These are phyloP conservation scores for Sylvietta virens DNA, from an alignment of 2,113 vertebrate species.

Conservation along the genomic window DNA sequence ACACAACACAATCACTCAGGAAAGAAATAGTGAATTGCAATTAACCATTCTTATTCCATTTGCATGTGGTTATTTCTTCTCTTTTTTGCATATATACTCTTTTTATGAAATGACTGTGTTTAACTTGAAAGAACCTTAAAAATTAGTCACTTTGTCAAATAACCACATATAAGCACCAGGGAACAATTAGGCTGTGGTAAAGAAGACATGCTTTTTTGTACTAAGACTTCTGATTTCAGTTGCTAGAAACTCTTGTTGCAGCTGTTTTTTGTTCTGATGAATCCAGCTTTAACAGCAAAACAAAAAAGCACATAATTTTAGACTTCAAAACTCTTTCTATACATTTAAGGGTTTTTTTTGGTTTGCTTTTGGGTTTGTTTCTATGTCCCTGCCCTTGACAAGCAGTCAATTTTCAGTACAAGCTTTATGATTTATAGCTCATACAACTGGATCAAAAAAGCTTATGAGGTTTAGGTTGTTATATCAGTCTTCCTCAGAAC, in stretches of 20 bases:
- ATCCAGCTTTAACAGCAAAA: background rate
- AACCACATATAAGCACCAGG: background rate
- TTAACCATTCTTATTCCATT: background rate
- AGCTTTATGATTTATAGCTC: conserved; percentile 22
- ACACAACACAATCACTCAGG: background rate
- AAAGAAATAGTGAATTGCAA: background rate
- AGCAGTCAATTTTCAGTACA: conserved; percentile 11
- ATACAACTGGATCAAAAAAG: background rate
- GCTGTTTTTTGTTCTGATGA: background rate
- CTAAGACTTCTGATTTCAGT: background rate
- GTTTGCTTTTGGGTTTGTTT: conserved; percentile 15
- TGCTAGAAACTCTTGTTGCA: background rate
- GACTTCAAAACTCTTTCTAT: background rate
- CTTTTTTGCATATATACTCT: background rate
- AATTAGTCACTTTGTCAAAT: background rate
- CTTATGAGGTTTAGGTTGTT: conserved; percentile 7
- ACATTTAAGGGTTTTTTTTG: background rate
- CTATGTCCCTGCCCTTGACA: background rate
- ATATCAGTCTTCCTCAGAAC: conserved; percentile 12
- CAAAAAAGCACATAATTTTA: background rate
- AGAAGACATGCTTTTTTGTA: background rate
- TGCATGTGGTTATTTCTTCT: background rate
- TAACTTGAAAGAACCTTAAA: background rate
- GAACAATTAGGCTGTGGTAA: background rate
- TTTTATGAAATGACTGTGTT: background rate